Evolutionary conservation across 1,140 invertebrate species (phyloP).

Genomic region (Heliconius himera): DNA sequence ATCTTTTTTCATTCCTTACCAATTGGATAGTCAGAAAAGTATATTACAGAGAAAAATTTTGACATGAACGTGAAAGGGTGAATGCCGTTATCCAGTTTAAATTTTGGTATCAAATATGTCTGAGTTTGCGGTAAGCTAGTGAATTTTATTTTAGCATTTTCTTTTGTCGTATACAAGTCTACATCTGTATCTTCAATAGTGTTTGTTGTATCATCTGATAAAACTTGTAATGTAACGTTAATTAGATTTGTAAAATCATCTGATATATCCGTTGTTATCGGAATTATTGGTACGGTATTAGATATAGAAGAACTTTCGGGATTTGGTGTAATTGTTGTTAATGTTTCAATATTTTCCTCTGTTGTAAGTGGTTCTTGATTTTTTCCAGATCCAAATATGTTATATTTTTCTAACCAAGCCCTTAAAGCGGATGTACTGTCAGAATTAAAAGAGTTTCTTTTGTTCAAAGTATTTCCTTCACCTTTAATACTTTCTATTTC

Average conservation of each 20-base stretch:
- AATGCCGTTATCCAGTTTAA: conserved; percentile 70
- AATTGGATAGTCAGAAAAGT: conserved; percentile 73
- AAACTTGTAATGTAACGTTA: conserved; percentile 54
- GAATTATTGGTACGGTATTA: conserved; percentile 44
- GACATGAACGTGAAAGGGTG: conserved; percentile 74
- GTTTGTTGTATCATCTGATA: conserved; percentile 64
- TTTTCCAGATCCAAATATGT: conserved; percentile 25
- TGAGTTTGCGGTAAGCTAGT: conserved; percentile 69
- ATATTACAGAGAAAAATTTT: conserved; percentile 70
- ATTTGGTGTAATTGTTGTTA: neutral
- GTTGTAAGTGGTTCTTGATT: conserved; percentile 11
- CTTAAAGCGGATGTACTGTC: conserved; percentile 54
- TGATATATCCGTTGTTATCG: conserved; percentile 67
- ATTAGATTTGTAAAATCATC: conserved; percentile 43
- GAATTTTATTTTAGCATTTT: conserved; percentile 75
- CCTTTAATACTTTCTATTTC: conserved; percentile 45
- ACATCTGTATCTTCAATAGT: conserved; percentile 59
- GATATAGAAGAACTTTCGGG: neutral
- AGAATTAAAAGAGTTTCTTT: conserved; percentile 52
- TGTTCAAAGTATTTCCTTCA: conserved; percentile 53
- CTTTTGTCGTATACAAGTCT: conserved; percentile 62
- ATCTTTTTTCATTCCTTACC: conserved; percentile 53
- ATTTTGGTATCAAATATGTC: conserved; percentile 74
- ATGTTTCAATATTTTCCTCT: conserved; percentile 1
- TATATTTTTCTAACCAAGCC: conserved; percentile 64